Evolutionary conservation across 2,888 invertebrate species (phyloP).

Genomic region (Ichneumoninae sp.): DNA sequence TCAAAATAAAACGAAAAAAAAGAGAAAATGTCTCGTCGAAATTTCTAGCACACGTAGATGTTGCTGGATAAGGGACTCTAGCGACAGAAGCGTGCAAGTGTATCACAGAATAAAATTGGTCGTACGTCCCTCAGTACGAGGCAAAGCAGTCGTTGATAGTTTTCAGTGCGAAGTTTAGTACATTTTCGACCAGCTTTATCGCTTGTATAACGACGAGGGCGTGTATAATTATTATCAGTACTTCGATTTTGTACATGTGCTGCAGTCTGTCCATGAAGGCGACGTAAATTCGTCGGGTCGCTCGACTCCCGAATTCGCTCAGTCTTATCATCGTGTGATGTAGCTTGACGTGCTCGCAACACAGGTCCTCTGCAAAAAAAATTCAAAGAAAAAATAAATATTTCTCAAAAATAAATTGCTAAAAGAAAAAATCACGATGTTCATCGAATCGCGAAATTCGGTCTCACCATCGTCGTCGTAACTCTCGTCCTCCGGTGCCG

Average conservation of each 20-base stretch:
- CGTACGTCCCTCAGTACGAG: conserved; percentile 35
- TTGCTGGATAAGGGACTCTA: conserved; percentile 43
- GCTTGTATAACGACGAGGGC: conserved; percentile 75
- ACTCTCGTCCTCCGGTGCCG: conserved; percentile 86
- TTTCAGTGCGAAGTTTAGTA: conserved; percentile 72
- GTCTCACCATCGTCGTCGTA: conserved; percentile 83
- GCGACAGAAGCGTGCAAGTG: conserved; percentile 24
- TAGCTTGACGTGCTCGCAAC: conserved; percentile 78
- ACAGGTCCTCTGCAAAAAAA: conserved; percentile 67
- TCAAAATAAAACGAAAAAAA: conserved; percentile 27
- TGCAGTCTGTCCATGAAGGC: conserved; percentile 76
- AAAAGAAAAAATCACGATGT: conserved; percentile 35
- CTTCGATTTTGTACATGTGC: conserved; percentile 80
- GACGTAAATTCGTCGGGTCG: conserved; percentile 76
- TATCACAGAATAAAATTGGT: conserved; percentile 38
- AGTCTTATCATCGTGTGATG: conserved; percentile 79
- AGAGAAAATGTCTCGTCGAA: conserved; percentile 22
- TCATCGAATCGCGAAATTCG: conserved; percentile 36
- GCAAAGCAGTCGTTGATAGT: conserved; percentile 67
- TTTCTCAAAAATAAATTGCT: not conserved
- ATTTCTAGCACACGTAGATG: conserved; percentile 22
- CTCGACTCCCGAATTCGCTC: conserved; percentile 77
- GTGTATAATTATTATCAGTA: conserved; percentile 77
- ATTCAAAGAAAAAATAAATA: not conserved
- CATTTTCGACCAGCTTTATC: conserved; percentile 73